Base-by-base conservation (phyloP, 30 jellyfish, hydroid and myxozoan species). In the Phacellophora camtschatica region DNA sequence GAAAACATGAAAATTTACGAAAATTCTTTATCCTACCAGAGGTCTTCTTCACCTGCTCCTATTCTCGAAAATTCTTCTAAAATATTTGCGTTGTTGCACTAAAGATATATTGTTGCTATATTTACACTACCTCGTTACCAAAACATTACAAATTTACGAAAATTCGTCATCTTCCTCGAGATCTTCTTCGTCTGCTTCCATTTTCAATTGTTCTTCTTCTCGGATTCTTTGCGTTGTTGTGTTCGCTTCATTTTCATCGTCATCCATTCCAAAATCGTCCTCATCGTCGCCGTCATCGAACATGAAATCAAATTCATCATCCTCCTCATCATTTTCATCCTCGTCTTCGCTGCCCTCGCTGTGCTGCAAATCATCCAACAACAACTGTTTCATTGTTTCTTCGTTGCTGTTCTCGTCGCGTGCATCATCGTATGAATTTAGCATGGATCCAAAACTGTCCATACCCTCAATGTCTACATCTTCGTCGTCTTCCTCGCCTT, bases 221-320 rank as follows among this genome's bases (percentile, higher is more conserved):
- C n/a, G n/a, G n/a, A 74, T 19, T 12, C 74, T 77, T 24, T 35
- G 76, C 4, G 70, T 25, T 28, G 87, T 54, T 16, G 90, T 48
- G 30, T 46, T 29, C 58, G 55, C 31, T 30, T 72, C 72, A 29
- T 29, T 65, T 15, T 77, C 90, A 1, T 77, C 90, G 29, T 77
- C 90, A 34, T 77, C 90, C 87, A 74, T 74, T 55, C 37, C 87
- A 34, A 92, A 89, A 81, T 81, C 92, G 19, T 89, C 97, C 12
- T 88, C 97, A 41, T 81, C 95, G 39, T 89, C 97, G 36, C 89
- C 97, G 71, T 89, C 97, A 62, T 92, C 89, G 76, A 82, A 92
- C 57, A 89, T 50, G 41, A 89, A 83, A 66, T 89, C 97, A 43
- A 82, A 90, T 34, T 79, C 79, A 18, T 79, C 97, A 18, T 56